Evolutionary conservation across 2,113 vertebrate genomes (phyloP), one percentile per base, ranked within the genome.

Genomic region (Rhabdomys dilectus): DNA sequence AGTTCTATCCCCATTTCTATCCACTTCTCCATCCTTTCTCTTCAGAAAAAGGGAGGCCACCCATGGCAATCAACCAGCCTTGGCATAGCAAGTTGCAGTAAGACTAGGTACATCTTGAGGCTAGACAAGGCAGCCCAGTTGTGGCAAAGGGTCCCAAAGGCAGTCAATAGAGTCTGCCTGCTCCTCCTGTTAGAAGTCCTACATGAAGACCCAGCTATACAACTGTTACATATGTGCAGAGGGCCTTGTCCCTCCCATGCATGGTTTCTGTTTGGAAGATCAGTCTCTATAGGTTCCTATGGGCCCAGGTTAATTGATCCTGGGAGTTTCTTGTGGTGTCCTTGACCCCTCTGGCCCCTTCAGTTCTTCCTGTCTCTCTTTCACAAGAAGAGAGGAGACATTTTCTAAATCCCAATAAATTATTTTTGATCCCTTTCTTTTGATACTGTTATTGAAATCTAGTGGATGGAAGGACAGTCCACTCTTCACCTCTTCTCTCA

Each of bases 361-460:
- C 17, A 21, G 9, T 39, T 5, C 17, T 72, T 72, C 29, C 29
- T 34, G 36, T 72, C 34, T 34, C 34, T 39, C 70, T 72, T 72
- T n/a, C 34, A 19, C 17, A 12, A 19, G n/a, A 42, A 22, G 39
- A 88, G 66, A 82, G 45, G 7, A 21, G 3, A 9, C 17, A 24
- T 7, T 62, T 68, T 13, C 15, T 66, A 87, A 53, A 77, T 87
- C 80, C 7, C n/a, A 39, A 12, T 24, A 36, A 89, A 87, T 89
- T 85, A 93, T 72, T 91, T 77, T 90, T 90, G 42, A 94, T 3
- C 76, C 22, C 42, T 89, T 90, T 94, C 29, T 85, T 88, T 91
- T 72, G 51, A 85, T 42, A 72, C 29, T 1, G 60, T 78, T 62
- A 77, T 53, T 90, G 56, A 53, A 94, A 76, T 62, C 68, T 48